Percentiles rank a stretch among this genome's conserved stretches.
phyloP scores from a whole-genome alignment of 2,113 vertebrate species.

The Todiramphus chloris region DNA sequence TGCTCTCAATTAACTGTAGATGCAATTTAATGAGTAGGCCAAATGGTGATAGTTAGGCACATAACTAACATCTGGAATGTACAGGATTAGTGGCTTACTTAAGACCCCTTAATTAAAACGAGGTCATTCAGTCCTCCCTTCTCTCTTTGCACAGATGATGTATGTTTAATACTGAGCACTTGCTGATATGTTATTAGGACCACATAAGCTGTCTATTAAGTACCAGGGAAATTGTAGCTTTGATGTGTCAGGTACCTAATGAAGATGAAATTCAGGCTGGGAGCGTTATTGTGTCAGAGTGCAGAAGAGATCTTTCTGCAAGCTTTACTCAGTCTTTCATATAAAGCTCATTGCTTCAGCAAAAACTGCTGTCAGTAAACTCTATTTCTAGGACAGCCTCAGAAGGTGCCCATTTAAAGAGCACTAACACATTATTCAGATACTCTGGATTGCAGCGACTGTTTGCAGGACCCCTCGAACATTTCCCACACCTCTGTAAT shows the following conservation, averaged over 20 bases:
- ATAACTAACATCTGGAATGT: background rate
- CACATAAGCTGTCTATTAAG: background rate
- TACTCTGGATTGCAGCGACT: background rate
- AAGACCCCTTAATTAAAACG: background rate
- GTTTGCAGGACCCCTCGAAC: background rate
- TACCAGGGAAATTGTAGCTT: conserved; percentile 11
- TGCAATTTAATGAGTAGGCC: background rate
- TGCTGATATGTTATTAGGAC: background rate
- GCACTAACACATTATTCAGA: background rate
- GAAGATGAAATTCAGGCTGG: conserved; percentile 15
- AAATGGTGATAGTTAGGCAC: background rate
- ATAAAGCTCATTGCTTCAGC: background rate
- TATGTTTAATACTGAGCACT: background rate
- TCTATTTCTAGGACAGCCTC: background rate
- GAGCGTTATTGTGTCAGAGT: background rate
- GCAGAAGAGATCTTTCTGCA: background rate
- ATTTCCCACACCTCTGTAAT: background rate
- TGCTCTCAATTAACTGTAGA: background rate
- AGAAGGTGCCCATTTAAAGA: background rate
- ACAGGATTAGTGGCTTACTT: background rate
- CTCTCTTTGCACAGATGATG: background rate
- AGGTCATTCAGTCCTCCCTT: conserved; percentile 1
- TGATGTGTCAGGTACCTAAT: conserved; percentile 33
- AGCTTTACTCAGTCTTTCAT: background rate
- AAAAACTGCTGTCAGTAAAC: background rate